Percentiles rank a stretch among this genome's conserved stretches.
Evolutionary conservation across 2,888 invertebrate species (phyloP).

Genomic region (Caradrina kadenii): DNA sequence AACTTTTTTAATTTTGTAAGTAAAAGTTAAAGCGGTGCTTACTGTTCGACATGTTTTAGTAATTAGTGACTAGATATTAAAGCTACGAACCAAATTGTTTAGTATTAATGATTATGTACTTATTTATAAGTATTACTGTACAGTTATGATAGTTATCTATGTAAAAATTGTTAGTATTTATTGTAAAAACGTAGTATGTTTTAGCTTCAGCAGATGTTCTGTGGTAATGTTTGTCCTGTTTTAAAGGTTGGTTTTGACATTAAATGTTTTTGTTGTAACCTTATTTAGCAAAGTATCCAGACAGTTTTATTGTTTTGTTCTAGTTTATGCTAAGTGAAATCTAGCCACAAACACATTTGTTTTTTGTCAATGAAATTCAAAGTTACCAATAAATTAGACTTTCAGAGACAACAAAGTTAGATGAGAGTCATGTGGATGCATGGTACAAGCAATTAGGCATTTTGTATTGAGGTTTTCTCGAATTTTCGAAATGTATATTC

Average conservation of each 20-base stretch:
- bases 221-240: constrained; percentile 5
- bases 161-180: constrained; percentile 6
- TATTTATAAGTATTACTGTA: constrained; percentile 35
- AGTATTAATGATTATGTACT: constrained; percentile 33
- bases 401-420: constrained; percentile 26
- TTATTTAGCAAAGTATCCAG: constrained; percentile 33
- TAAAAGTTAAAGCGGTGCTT: constrained; percentile 62
- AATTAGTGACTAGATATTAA: constrained; percentile 50
- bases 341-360: constrained; percentile 18
- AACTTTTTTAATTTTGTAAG: constrained; percentile 50
- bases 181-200: constrained; percentile 15
- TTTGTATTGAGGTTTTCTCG: neutral
- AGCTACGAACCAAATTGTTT: constrained; percentile 59
- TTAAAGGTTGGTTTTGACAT: constrained; percentile 9
- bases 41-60: constrained; percentile 50
- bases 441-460: constrained; percentile 12
- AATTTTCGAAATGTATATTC: constrained; percentile 8
- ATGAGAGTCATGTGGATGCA: constrained; percentile 6
- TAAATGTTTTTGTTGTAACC: constrained; percentile 21
- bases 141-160: constrained; percentile 12
- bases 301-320: constrained; percentile 42
- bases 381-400: constrained; percentile 18
- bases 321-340: constrained; percentile 27
- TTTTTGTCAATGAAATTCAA: constrained; percentile 27
- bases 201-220: constrained; percentile 14